phyloP scores from a whole-genome alignment of 2,888 invertebrate species.

The Phrixothrix hirtus region DNA sequence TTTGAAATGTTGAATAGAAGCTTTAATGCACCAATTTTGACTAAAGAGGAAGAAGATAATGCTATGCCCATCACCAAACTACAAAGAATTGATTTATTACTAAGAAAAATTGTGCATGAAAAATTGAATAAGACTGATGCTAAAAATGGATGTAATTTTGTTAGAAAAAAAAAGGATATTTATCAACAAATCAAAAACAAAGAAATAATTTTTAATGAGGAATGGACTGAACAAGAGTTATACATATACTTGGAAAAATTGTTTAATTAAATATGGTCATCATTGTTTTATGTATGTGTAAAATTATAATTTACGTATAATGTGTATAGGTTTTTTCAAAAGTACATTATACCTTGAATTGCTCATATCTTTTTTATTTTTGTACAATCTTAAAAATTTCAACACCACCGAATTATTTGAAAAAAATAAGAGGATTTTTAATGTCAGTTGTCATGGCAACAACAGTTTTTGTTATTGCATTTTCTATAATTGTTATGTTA shows the following conservation, averaged over 20 bases:
- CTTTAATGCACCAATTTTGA: conserved; percentile 17
- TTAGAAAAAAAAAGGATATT: conserved; percentile 23
- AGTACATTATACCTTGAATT: no score
- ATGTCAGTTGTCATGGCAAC: no score
- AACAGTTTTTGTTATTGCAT: no score
- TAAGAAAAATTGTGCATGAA: conserved; percentile 29
- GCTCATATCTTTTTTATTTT: no score
- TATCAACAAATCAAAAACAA: conserved; percentile 24
- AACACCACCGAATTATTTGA: no score
- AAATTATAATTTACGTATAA: no score
- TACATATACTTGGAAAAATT: conserved; percentile 5
- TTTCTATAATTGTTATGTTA: no score
- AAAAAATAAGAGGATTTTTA: no score
- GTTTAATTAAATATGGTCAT: no score
- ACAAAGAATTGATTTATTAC: conserved; percentile 29
- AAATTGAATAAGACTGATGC: conserved; percentile 22
- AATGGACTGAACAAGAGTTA: background rate
- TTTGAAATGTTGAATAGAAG: conserved; percentile 10
- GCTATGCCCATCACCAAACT: conserved; percentile 14
- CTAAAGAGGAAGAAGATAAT: conserved; percentile 1
- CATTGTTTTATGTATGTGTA: no score
- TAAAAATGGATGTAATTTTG: conserved; percentile 2
- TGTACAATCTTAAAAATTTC: no score
- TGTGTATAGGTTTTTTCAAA: no score
- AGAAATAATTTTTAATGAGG: conserved; percentile 10